A percentile compares a stretch with the other conserved stretches of the same genome.
These are phyloP conservation scores for Lacerta agilis DNA, from an alignment of 2,797 vertebrate species.

Conservation along the genomic window DNA sequence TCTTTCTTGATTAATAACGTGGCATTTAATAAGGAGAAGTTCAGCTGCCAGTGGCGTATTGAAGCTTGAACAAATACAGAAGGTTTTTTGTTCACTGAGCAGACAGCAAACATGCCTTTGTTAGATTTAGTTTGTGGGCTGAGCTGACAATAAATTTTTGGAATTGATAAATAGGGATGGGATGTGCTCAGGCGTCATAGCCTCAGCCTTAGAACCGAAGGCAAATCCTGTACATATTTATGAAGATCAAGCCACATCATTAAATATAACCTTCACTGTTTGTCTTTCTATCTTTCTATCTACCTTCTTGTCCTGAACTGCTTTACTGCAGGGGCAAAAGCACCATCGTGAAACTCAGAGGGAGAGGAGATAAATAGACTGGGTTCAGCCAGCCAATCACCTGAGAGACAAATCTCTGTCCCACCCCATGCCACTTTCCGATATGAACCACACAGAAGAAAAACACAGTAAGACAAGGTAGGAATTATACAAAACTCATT, in stretches of 20 bases:
- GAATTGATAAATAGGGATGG: slow-evolving; percentile 5
- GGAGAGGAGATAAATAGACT: not conserved
- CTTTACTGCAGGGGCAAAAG: not conserved
- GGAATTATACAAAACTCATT: too few species aligned
- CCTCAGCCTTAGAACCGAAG: not conserved
- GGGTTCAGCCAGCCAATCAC: too few species aligned
- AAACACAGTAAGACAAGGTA: too few species aligned
- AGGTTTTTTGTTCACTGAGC: slow-evolving; percentile 30
- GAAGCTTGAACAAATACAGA: slow-evolving; percentile 36
- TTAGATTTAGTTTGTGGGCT: slow-evolving; percentile 55
- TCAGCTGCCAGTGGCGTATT: slow-evolving; percentile 21
- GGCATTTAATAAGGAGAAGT: slow-evolving; percentile 61
- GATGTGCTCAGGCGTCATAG: not conserved
- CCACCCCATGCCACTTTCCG: too few species aligned
- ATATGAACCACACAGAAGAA: too few species aligned
- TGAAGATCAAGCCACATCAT: not conserved
- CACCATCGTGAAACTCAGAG: not conserved
- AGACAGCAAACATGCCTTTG: slow-evolving; percentile 51
- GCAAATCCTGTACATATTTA: not conserved
- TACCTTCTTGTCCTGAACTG: not conserved
- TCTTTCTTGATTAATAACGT: slow-evolving; percentile 67
- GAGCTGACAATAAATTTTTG: slow-evolving; percentile 16
- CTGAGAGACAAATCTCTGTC: too few species aligned
- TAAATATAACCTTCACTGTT: not conserved
- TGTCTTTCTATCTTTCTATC: not conserved